phyloP scores from a whole-genome alignment of 2,113 vertebrate species.

The Thinocorus orbignyianus region DNA sequence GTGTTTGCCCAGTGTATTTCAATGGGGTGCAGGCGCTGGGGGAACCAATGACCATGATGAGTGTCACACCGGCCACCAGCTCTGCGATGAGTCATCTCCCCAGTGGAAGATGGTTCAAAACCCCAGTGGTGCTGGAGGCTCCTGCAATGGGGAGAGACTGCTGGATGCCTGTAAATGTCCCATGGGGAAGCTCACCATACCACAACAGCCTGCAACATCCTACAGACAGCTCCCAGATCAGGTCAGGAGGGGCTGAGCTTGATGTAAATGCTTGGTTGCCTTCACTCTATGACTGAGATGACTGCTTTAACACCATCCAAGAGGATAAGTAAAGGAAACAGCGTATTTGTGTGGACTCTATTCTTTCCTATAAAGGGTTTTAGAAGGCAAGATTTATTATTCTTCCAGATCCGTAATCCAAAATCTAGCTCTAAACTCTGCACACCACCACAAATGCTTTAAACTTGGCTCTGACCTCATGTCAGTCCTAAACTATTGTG shows the following conservation, averaged over 20 bases:
- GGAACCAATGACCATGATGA: accelerated
- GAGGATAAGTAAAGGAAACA: background rate
- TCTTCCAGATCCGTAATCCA: background rate
- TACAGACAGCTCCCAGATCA: background rate
- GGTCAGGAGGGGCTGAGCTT: background rate
- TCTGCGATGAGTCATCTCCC: background rate
- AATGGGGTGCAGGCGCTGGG: background rate
- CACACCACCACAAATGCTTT: background rate
- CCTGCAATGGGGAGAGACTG: background rate
- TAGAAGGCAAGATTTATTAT: background rate
- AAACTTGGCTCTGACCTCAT: background rate
- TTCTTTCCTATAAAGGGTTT: background rate
- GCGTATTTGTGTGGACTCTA: background rate
- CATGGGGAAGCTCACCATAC: background rate
- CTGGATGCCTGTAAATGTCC: background rate
- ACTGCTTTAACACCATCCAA: background rate
- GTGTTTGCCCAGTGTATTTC: background rate
- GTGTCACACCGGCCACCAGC: background rate
- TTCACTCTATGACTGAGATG: accelerated
- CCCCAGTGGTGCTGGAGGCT: background rate
- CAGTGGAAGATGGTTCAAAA: background rate
- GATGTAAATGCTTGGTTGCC: background rate
- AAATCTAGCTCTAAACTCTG: background rate
- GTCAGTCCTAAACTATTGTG: background rate
- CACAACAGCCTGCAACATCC: background rate